Conservation (phyloP, 2,113 vertebrate species). For the Grantiella picta region DNA sequence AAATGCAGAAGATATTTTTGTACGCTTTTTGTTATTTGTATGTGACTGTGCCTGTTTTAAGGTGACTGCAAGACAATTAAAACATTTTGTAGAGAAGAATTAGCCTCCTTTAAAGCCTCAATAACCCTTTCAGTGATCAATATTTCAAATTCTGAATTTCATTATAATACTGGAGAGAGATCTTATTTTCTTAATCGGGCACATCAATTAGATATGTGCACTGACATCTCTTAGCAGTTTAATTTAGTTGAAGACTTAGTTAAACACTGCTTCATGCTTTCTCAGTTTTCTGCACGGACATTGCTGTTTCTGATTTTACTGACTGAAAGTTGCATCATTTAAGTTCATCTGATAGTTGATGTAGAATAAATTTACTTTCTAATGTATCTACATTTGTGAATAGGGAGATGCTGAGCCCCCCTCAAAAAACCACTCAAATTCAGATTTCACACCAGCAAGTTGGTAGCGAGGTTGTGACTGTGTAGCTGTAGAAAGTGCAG, state of each 20-base stretch:
- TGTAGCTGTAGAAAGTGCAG: background rate
- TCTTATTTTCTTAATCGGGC: background rate
- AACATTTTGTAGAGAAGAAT: background rate
- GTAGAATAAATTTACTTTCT: background rate
- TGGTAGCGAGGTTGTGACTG: background rate
- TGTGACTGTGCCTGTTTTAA: background rate
- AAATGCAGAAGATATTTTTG: background rate
- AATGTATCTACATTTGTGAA: background rate
- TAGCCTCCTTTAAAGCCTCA: background rate
- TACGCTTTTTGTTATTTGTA: background rate
- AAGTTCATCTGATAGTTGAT: background rate
- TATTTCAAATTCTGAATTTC: background rate
- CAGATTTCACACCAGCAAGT: background rate
- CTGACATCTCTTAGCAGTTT: background rate
- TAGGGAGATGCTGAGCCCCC: background rate
- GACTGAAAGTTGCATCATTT: background rate
- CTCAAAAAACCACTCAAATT: background rate
- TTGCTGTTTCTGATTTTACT: background rate
- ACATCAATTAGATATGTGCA: background rate
- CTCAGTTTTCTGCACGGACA: background rate
- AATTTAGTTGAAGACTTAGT: background rate
- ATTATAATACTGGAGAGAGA: background rate
- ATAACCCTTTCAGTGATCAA: background rate
- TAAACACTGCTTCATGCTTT: background rate
- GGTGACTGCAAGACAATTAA: background rate